phyloP scores from a whole-genome alignment of 2,113 vertebrate species.

The Corythaeola cristata region DNA sequence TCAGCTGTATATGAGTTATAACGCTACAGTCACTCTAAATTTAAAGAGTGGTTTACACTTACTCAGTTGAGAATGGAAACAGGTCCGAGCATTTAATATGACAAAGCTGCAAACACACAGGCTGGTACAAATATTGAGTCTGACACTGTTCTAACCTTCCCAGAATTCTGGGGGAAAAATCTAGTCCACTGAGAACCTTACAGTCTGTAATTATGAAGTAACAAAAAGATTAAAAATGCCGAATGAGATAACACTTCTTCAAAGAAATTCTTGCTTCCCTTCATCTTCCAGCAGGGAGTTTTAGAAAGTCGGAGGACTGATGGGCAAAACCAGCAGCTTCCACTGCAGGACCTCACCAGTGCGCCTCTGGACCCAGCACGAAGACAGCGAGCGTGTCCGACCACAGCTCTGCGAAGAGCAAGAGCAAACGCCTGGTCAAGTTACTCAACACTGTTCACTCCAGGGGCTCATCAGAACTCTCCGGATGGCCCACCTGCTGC shows the following conservation, averaged over 20 bases:
- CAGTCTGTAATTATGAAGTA: background rate
- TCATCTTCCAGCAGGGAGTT: conserved; percentile 25
- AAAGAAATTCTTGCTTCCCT: background rate
- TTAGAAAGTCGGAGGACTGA: conserved; percentile 17
- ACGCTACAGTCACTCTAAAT: background rate
- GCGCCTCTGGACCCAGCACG: background rate
- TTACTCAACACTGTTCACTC: background rate
- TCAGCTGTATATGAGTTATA: background rate
- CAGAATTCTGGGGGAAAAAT: background rate
- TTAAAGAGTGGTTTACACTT: background rate
- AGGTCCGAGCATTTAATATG: background rate
- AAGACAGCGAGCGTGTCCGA: fast-evolving
- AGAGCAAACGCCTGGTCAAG: background rate
- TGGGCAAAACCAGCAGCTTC: background rate
- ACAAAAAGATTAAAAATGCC: background rate
- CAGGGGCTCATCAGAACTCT: background rate
- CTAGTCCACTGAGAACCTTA: background rate
- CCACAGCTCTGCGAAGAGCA: background rate
- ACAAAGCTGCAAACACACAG: background rate
- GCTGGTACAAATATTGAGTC: background rate
- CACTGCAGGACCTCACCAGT: background rate
- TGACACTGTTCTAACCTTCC: background rate
- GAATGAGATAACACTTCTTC: background rate
- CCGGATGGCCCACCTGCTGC: background rate
- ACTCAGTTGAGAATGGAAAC: background rate